phyloP scores from a whole-genome alignment of 2,113 vertebrate genomes.

The Cyanoderma ruficeps region DNA sequence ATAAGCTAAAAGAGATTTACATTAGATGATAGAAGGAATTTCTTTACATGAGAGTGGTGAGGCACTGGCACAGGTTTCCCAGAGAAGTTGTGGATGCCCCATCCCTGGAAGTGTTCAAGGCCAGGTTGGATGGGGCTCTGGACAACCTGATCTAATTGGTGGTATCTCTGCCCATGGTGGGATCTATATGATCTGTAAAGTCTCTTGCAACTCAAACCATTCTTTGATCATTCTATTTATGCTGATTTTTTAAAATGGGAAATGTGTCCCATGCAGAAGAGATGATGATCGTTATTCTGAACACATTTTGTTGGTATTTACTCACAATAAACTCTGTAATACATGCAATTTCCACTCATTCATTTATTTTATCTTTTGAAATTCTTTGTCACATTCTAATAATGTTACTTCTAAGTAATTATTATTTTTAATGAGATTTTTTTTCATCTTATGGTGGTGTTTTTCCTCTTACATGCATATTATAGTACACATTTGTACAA shows the following conservation, averaged over 20 bases:
- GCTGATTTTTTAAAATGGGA: fast-evolving
- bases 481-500: not conserved
- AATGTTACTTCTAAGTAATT: not conserved
- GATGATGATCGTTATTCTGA: not conserved
- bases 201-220: not conserved
- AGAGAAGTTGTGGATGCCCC: not conserved
- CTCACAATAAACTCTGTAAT: not conserved
- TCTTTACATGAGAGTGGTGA: not conserved
- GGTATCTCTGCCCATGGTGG: not conserved
- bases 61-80: not conserved
- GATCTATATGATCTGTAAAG: not conserved
- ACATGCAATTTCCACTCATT: not conserved
- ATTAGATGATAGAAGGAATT: not conserved
- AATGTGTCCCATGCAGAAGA: not conserved
- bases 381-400: not conserved
- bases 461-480: not conserved
- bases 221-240: not conserved
- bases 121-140: too few species aligned
- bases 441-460: not conserved
- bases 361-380: not conserved
- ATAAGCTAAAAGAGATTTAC: not conserved
- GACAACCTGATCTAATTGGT: not conserved
- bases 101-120: not conserved
- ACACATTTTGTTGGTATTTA: not conserved
- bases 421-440: not conserved